A percentile compares a stretch with the other conserved stretches of the same genome.
Conservation (phyloP, 1,140 invertebrate species). For the Lucilia sericata region DNA sequence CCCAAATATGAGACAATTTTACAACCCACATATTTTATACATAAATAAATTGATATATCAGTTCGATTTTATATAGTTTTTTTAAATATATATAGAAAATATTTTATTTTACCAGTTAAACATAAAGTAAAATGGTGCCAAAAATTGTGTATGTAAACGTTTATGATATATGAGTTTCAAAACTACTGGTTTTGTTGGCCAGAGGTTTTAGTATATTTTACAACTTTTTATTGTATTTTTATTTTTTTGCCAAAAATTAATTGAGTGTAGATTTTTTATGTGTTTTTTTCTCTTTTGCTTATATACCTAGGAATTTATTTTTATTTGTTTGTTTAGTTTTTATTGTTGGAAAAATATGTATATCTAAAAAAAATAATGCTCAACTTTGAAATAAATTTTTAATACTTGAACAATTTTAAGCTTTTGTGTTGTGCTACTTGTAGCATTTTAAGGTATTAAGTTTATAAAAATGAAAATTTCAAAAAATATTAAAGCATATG, state of each 20-base stretch:
- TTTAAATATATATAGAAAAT: not conserved
- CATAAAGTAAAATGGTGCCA: constrained; percentile 4
- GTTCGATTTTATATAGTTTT: not conserved
- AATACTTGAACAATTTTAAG: constrained; percentile 3
- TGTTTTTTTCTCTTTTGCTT: not conserved
- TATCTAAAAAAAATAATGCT: not conserved
- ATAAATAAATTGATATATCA: not conserved
- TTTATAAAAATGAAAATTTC: no score
- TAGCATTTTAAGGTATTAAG: no score
- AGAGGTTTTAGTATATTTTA: not conserved
- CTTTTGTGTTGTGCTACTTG: not conserved
- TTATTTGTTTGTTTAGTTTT: not conserved
- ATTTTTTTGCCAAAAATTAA: constrained; percentile 36
- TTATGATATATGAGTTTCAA: constrained; percentile 22
- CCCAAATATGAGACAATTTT: not conserved
- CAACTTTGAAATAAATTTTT: not conserved
- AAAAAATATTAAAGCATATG: no score
- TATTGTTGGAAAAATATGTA: not conserved
- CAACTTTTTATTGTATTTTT: not conserved
- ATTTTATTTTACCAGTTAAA: not conserved
- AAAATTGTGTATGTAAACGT: not conserved
- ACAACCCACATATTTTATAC: not conserved
- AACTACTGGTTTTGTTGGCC: constrained; percentile 20
- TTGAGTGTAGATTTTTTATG: constrained; percentile 39
- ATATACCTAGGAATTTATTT: not conserved